phyloP scores from a whole-genome alignment of 1,140 invertebrate genomes.

The Mactra quadrangularis region DNA sequence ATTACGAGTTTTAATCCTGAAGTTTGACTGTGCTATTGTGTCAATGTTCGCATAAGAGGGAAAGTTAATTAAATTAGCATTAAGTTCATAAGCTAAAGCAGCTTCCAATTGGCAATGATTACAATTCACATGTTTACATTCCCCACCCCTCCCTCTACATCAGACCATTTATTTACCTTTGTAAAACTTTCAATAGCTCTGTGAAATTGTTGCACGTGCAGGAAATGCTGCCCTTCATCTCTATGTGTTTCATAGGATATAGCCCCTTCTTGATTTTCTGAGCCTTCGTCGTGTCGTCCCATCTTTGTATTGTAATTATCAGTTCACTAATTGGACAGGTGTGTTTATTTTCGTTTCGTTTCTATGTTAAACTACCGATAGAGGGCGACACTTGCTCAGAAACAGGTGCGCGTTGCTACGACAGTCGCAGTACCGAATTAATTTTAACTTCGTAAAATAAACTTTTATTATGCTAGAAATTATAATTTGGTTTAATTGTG shows the following conservation, averaged over 20 bases:
- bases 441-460: no score
- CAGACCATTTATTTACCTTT: constrained; percentile 75
- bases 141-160: no score
- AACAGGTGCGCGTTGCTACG: constrained; percentile 53
- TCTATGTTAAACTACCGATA: constrained; percentile 55
- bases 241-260: constrained; percentile 79
- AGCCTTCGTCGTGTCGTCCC: constrained; percentile 71
- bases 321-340: constrained; percentile 54
- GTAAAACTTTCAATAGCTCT: constrained; percentile 82
- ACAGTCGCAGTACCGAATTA: no score
- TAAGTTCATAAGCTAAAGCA: no score
- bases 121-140: not conserved
- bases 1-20: no score
- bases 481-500: no score
- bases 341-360: constrained; percentile 36
- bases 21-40: no score
- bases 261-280: constrained; percentile 70
- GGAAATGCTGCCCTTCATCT: constrained; percentile 80
- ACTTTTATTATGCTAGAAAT: no score
- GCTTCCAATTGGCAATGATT: not conserved
- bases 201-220: constrained; percentile 78
- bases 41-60: no score
- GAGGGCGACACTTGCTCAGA: not conserved
- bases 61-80: no score
- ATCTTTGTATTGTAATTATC: no score